Base-by-base conservation (phyloP, 2,888 invertebrate species). In the Lamellibrachia columna region DNA sequence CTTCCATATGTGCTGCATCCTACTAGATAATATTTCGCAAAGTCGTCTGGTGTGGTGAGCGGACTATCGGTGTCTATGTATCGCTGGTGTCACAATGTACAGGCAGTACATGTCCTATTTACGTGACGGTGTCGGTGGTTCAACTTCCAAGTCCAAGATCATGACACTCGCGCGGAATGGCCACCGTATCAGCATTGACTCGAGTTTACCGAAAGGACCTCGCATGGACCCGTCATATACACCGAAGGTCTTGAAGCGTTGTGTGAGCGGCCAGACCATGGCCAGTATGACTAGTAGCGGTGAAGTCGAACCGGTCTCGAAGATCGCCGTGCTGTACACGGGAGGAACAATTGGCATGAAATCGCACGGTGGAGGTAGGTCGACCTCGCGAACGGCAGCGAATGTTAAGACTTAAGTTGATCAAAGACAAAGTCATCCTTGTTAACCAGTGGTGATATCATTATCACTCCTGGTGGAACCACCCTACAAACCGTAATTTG, bases 331-430 rank as follows among this genome's bases (percentile, higher is more conserved):
- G 75, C 97, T 99, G 58, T 99, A 99, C 96, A 99, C 99, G 0
- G 99, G 99, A 0, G 99, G 99, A 3, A 99, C 99, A 0, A 99
- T 99, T 95, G 99, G 99, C 91, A 99, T 99, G 99, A 93, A 93
- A 91, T 91, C 75, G 52, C 92, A 91, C 28, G 90, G 93, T 92
- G 93, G 93, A 93, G 94, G 94, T 93, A 91, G 75, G 75, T 75
- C 3, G 15, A 15, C 3, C 22, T 22, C 11, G 15, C 22, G 58
- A 58, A 11, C 58, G 15, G 58, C 8, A 11, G 11, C 8, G 58
- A 58, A 11, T 15, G 15, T 2, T 58, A 58, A 8, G 40, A 40
- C 40, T 40, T 40, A 40, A 40, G 40, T 40, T 40, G 40, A 40
- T 40, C n/a, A n/a, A 7, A 75, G 75, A 0, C n/a, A n/a, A 7